Evolutionary conservation across 2,797 vertebrate genomes (phyloP), one percentile per base, ranked within the genome.

Genomic region (Neomorphus geoffroyi): DNA sequence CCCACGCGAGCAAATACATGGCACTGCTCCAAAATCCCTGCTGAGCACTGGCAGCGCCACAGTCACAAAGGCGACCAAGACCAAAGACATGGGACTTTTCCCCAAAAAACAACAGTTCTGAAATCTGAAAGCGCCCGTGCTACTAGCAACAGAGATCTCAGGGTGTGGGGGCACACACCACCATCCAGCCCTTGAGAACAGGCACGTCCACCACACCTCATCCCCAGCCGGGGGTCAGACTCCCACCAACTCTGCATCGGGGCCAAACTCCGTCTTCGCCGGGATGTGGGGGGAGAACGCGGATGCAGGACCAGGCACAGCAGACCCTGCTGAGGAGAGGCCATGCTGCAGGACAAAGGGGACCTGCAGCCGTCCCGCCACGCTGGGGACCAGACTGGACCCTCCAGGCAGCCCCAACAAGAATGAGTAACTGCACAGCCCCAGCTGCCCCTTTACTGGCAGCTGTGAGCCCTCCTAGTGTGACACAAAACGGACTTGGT

Each of bases 41-140:
- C 60, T 48, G 41, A 53, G 33, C 0, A 0, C 74, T 24, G 43
- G 39, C 61, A n/a, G 53, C 2, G 0, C 54, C 14, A 5, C 12
- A 27, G 62, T 26, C 30, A 75, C 50, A 65, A 81, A 78, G 58
- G 2, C 3, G 8, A 66, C 22, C 11, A 28, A 66, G 22, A 74
- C 16, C 16, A 37, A 64, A 58, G 26, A 77, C 4, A 4, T 11
- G 11, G 21, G 13, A 27, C 48, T 64, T 60, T 18, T 11, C 1
- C 24, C 39, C 7, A 2, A 0, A 0, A 62, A 64, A 41, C 17
- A 39, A 3, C 9, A n/a, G 37, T 12, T 22, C 45, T 11, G 39
- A 41, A 45, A 43, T 5, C 19, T 32, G 33, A 73, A 70, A 92
- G 37, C 14, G 37, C 37, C 39, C 4, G 4, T 2, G 4, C 7